Evolutionary conservation across 2,113 vertebrate genomes (phyloP).

Genomic region (Haemorhous mexicanus): DNA sequence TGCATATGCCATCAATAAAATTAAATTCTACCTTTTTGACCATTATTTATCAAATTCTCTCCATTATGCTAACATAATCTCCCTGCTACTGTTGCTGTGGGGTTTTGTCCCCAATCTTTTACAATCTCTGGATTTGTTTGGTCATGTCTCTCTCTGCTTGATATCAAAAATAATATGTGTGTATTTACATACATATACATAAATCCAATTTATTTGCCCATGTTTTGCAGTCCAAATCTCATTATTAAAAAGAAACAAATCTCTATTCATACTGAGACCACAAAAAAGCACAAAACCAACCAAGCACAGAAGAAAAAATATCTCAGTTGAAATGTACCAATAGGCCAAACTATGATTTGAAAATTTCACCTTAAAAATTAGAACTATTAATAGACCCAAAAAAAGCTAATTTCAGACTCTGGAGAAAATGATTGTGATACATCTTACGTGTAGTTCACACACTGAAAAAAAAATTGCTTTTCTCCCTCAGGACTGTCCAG

Average conservation of each 20-base stretch:
- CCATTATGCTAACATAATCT: not conserved
- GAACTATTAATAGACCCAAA: not conserved
- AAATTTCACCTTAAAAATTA: not conserved
- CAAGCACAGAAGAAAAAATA: not conserved
- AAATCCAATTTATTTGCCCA: not conserved
- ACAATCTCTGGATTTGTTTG: not conserved
- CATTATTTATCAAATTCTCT: not conserved
- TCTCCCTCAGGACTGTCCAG: not conserved
- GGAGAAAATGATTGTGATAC: not conserved
- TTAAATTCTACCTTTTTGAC: not conserved
- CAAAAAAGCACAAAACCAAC: not conserved
- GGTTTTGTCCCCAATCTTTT: not conserved
- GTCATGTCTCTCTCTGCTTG: not conserved
- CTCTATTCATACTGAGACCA: not conserved
- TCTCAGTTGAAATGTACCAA: not conserved
- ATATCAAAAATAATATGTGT: not conserved
- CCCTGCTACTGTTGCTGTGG: not conserved
- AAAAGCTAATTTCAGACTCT: not conserved
- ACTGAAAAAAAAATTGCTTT: not conserved
- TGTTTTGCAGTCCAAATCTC: not conserved
- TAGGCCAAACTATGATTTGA: not conserved
- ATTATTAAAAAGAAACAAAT: not conserved
- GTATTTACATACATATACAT: not conserved
- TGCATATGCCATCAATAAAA: not conserved
- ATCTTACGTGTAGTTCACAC: rapidly evolving